phyloP scores from a whole-genome alignment of 2,797 vertebrate genomes.

The Cercopithecus mitis region DNA sequence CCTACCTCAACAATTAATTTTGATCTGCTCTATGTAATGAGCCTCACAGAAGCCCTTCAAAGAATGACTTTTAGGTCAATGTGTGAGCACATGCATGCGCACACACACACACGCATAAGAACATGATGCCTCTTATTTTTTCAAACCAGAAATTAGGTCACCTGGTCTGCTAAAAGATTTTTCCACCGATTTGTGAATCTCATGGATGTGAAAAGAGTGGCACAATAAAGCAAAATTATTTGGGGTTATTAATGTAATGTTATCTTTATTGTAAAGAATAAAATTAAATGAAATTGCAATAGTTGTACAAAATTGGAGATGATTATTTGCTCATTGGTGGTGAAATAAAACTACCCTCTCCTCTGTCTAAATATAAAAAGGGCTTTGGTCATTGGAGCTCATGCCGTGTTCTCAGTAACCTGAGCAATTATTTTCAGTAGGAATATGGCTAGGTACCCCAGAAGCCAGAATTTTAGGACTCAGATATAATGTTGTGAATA shows the following conservation, averaged over 20 bases:
- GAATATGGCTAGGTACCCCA: background rate
- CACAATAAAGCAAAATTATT: background rate
- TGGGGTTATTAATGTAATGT: background rate
- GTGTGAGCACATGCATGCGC: rapidly evolving
- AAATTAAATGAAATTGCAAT: background rate
- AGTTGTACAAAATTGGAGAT: background rate
- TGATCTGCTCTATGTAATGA: slow-evolving; percentile 55
- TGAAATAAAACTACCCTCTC: background rate
- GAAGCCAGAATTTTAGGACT: background rate
- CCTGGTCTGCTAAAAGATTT: background rate
- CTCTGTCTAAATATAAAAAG: background rate
- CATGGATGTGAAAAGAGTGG: background rate
- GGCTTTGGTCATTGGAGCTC: background rate
- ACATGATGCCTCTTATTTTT: background rate
- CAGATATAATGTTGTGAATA: background rate
- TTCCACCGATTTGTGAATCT: background rate
- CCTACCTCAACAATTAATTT: slow-evolving; percentile 73
- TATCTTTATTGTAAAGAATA: background rate
- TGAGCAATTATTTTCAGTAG: background rate
- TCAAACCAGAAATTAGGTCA: background rate
- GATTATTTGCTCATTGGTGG: background rate
- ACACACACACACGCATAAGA: background rate
- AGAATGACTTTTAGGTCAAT: slow-evolving; percentile 52
- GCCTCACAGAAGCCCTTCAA: slow-evolving; percentile 57
- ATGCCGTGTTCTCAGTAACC: background rate